Evolutionary conservation across 1,140 invertebrate species (phyloP).

Genomic region (Ceratitis capitata): DNA sequence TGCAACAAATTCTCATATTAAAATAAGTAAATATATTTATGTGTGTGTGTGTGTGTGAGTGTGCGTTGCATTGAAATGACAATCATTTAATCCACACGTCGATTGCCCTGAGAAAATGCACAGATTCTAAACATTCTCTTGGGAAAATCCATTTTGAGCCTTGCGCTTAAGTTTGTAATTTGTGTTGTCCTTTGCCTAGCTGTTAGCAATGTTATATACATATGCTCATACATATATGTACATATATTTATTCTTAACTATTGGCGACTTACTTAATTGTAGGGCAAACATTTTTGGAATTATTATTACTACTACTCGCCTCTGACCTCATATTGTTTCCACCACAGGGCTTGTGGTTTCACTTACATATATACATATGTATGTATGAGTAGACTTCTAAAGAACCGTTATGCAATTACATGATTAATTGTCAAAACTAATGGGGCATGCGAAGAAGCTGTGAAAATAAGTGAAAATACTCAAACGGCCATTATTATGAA

Average conservation of each 20-base stretch:
- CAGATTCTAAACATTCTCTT: slow-evolving; percentile 1
- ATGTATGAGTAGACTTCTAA: too few species aligned
- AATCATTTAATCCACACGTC: slow-evolving; percentile 20
- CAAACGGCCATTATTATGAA: not conserved
- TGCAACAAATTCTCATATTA: not conserved
- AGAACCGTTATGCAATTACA: slow-evolving; percentile 26
- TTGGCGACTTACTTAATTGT: not conserved
- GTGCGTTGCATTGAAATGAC: not conserved
- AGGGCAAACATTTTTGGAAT: not conserved
- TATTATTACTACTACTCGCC: not conserved
- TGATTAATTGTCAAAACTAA: slow-evolving; percentile 15
- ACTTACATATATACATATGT: too few species aligned
- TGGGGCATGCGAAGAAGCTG: not conserved
- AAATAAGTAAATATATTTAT: not conserved
- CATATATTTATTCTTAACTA: too few species aligned
- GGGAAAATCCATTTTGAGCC: not conserved
- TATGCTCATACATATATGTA: too few species aligned
- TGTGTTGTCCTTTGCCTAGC: not conserved
- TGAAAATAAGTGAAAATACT: slow-evolving; percentile 1
- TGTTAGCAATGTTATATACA: too few species aligned
- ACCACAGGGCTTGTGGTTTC: not conserved
- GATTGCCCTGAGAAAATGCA: slow-evolving; percentile 25
- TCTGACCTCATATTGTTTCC: slow-evolving; percentile 19
- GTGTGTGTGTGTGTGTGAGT: too few species aligned
- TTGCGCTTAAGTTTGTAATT: not conserved